Percentiles rank a stretch among this genome's conserved stretches.
Conservation (phyloP, 2,888 invertebrate genomes). For the Theretra japonica region DNA sequence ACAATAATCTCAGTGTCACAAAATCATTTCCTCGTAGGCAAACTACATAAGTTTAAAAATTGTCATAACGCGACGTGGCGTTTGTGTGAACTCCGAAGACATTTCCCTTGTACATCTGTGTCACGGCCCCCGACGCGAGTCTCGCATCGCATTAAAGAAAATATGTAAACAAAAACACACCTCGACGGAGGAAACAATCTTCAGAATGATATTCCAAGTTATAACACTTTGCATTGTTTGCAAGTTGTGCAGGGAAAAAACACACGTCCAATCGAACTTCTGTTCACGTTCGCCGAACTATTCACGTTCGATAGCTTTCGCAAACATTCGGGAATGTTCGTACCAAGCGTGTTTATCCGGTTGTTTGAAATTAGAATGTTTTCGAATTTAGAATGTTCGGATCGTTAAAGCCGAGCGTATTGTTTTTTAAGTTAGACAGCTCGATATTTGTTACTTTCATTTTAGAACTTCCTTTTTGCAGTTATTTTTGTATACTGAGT, state of each 20-base stretch:
- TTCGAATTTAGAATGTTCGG: constrained; percentile 10
- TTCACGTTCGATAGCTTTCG: neutral
- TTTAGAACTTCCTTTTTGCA: neutral
- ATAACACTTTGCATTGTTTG: neutral
- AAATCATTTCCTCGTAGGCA: neutral
- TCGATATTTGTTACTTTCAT: neutral
- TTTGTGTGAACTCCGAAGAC: neutral
- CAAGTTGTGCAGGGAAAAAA: neutral
- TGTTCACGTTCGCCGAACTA: neutral
- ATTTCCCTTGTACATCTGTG: neutral
- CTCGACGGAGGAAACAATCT: constrained; percentile 5
- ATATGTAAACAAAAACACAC: constrained; percentile 7
- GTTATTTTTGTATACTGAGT: constrained; percentile 7
- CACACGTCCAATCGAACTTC: constrained; percentile 5
- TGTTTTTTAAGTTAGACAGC: neutral
- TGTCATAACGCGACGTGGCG: neutral
- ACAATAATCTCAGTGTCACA: neutral
- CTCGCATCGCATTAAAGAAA: constrained; percentile 1
- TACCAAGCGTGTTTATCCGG: constrained; percentile 1
- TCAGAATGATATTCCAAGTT: constrained; percentile 8
- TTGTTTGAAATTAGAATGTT: constrained; percentile 26
- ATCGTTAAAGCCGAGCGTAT: constrained; percentile 6
- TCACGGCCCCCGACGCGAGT: neutral
- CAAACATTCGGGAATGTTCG: constrained; percentile 13
- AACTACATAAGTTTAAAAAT: neutral